Conservation (phyloP, 1,140 invertebrate genomes). For the Trinorchestia longiramus region DNA sequence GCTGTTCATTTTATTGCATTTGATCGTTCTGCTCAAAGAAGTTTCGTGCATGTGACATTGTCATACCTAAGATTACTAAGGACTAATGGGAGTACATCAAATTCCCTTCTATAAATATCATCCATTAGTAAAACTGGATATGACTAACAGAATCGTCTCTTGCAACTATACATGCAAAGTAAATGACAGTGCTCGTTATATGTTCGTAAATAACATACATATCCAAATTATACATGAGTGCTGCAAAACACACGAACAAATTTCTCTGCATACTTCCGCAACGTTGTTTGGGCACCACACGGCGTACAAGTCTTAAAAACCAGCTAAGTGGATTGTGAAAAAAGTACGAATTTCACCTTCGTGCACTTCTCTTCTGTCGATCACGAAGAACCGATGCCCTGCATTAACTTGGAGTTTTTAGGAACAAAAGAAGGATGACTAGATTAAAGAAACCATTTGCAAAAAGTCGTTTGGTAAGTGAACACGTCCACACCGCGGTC, state of each 20-base stretch:
- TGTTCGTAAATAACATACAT: not conserved
- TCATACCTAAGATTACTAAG: no score
- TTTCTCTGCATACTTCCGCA: not conserved
- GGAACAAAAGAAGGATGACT: not conserved
- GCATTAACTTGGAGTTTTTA: not conserved
- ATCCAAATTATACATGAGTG: not conserved
- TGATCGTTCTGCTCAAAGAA: no score
- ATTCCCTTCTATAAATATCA: no score
- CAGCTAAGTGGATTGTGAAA: not conserved
- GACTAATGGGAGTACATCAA: no score
- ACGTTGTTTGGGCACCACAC: not conserved
- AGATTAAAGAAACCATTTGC: not conserved
- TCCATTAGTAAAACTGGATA: no score
- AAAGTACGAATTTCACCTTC: slow-evolving; percentile 18
- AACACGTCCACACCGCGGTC: not conserved
- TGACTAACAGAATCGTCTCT: not conserved
- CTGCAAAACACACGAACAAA: not conserved
- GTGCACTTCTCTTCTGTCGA: not conserved
- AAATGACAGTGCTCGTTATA: not conserved
- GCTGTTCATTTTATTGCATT: no score
- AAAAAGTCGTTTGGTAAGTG: not conserved
- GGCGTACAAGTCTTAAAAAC: not conserved
- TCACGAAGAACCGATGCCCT: not conserved
- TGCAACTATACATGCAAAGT: not conserved
- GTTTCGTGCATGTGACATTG: no score